A percentile compares a stretch with the other conserved stretches of the same genome.
phyloP scores from a whole-genome alignment of 2,888 invertebrate species.

The Philereme transversata region DNA sequence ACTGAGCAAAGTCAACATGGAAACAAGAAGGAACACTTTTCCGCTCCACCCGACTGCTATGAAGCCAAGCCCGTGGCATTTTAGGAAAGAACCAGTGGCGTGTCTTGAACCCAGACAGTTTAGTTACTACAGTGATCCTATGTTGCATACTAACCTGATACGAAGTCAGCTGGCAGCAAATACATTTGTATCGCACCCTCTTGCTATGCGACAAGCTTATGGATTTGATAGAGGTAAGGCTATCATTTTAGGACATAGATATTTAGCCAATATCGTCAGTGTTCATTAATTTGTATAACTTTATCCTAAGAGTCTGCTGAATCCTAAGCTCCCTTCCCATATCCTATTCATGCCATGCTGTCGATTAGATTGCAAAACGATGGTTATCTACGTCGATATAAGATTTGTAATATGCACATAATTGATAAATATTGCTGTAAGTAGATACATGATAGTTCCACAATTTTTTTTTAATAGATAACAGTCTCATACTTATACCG shows the following conservation, averaged over 20 bases:
- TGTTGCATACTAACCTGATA: slow-evolving; percentile 64
- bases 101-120: slow-evolving; percentile 53
- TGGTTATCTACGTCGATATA: too few species aligned
- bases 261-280: too few species aligned
- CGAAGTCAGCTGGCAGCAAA: slow-evolving; percentile 66
- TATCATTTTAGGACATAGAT: background rate
- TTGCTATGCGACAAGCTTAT: slow-evolving; percentile 63
- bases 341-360: too few species aligned
- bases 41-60: slow-evolving; percentile 70
- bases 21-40: slow-evolving; percentile 66
- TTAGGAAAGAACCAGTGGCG: slow-evolving; percentile 54
- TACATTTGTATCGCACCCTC: slow-evolving; percentile 61
- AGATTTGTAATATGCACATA: too few species aligned
- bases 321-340: too few species aligned
- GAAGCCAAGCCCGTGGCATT: slow-evolving; percentile 64
- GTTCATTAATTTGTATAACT: too few species aligned
- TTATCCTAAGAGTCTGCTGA: too few species aligned
- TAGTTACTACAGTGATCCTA: slow-evolving; percentile 66
- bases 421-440: too few species aligned
- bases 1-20: slow-evolving; percentile 52
- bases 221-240: slow-evolving; percentile 71
- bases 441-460: too few species aligned
- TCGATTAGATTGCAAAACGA: too few species aligned
- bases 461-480: too few species aligned
- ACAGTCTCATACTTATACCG: too few species aligned